phyloP scores from a whole-genome alignment of 2,113 vertebrate genomes.

The Uria lomvia region DNA sequence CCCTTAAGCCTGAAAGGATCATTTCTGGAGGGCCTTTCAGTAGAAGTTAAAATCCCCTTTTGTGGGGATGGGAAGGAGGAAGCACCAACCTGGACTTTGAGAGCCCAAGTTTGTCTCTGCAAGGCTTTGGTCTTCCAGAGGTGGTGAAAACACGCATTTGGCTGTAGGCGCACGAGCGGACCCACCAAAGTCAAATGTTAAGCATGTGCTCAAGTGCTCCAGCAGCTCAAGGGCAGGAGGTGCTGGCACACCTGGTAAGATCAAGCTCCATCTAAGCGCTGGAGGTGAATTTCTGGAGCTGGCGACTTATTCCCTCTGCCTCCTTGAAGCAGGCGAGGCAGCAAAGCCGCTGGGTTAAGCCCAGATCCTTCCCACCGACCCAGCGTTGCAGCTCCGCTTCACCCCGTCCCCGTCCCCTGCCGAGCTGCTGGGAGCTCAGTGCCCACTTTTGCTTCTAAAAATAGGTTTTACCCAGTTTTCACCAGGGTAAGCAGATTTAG shows the following conservation, averaged over 20 bases:
- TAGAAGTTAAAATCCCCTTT: neutral
- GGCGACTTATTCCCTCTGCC: neutral
- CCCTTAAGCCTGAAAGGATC: too few species aligned
- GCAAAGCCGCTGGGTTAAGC: neutral
- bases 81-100: neutral
- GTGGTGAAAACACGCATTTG: neutral
- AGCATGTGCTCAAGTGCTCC: neutral
- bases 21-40: neutral
- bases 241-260: neutral
- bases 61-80: neutral
- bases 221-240: neutral
- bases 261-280: neutral
- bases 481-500: neutral
- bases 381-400: fast-evolving
- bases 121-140: neutral
- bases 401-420: fast-evolving
- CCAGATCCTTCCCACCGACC: neutral
- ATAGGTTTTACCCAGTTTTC: neutral
- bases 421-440: neutral
- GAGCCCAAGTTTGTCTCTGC: neutral
- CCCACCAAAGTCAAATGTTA: neutral
- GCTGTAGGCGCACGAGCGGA: fast-evolving
- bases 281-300: neutral
- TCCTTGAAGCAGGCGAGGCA: neutral
- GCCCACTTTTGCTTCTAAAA: neutral